Percentiles rank a stretch among this genome's conserved stretches.
These are phyloP conservation scores for Paraescarpia echinospica DNA, from an alignment of 1,140 invertebrate genomes.

Conservation along the genomic window DNA sequence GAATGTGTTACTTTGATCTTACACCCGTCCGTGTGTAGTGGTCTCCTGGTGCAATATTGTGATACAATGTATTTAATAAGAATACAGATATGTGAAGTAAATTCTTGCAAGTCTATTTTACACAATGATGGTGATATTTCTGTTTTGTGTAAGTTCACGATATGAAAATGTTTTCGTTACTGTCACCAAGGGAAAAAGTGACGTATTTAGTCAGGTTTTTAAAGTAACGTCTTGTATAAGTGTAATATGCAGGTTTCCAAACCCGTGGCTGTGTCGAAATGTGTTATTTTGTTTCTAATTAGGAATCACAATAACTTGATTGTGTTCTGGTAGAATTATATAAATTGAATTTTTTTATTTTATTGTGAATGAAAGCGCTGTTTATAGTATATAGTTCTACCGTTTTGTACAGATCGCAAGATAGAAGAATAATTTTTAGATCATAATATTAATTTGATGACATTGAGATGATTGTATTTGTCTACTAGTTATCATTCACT, in stretches of 20 bases:
- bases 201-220: not conserved
- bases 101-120: not conserved
- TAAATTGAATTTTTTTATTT: not conserved
- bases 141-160: not conserved
- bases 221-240: not conserved
- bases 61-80: not conserved
- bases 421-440: not conserved
- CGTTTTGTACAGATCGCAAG: not conserved
- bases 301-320: not conserved
- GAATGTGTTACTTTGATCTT: not conserved
- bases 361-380: not conserved
- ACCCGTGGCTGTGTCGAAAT: not conserved
- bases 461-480: no score
- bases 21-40: not conserved
- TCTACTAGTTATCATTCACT: no score
- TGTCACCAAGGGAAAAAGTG: not conserved
- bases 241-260: not conserved
- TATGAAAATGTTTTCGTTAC: not conserved
- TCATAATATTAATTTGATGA: not conserved
- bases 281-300: not conserved
- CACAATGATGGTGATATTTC: not conserved
- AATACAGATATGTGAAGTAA: not conserved
- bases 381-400: not conserved
- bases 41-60: not conserved
- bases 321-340: not conserved